Evolutionary conservation across 1,140 invertebrate species (phyloP).

Genomic region (Pseudomyrmex flavicornis): DNA sequence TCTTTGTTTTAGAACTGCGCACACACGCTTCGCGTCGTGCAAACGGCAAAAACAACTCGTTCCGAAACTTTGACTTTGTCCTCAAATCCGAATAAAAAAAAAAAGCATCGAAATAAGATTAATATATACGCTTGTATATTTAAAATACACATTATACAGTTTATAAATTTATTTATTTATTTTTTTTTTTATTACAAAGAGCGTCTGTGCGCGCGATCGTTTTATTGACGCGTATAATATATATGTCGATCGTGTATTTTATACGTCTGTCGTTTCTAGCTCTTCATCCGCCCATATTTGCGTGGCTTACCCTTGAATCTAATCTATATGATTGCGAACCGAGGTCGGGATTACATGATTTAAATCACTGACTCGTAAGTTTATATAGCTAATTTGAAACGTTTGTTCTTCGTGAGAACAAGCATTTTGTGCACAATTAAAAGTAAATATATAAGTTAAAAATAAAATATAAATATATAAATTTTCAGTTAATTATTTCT

Average conservation of each 20-base stretch:
- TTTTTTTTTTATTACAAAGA: background rate
- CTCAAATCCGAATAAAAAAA: too few species aligned
- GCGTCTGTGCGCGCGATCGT: background rate
- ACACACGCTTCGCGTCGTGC: background rate
- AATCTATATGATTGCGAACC: conserved; percentile 49
- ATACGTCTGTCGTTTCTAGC: conserved; percentile 9
- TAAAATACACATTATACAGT: background rate
- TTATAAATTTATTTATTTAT: background rate
- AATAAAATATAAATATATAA: too few species aligned
- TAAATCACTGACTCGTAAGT: conserved; percentile 44
- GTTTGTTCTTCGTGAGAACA: background rate
- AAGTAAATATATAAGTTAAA: too few species aligned
- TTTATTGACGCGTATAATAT: background rate
- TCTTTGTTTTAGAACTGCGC: conserved; percentile 17
- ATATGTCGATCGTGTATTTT: conserved; percentile 4
- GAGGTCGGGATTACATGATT: conserved; percentile 41
- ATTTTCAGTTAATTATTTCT: too few species aligned
- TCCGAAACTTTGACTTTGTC: background rate
- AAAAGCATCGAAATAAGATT: background rate
- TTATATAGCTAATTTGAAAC: conserved; percentile 7
- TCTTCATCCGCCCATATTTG: conserved; percentile 46
- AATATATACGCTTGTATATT: background rate
- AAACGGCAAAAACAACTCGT: conserved; percentile 16
- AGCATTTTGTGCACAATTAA: background rate
- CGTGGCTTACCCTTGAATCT: conserved; percentile 61